These are phyloP conservation scores for Dendropsophus ebraccatus DNA, from an alignment of 2,113 vertebrate genomes.

Conservation along the genomic window DNA sequence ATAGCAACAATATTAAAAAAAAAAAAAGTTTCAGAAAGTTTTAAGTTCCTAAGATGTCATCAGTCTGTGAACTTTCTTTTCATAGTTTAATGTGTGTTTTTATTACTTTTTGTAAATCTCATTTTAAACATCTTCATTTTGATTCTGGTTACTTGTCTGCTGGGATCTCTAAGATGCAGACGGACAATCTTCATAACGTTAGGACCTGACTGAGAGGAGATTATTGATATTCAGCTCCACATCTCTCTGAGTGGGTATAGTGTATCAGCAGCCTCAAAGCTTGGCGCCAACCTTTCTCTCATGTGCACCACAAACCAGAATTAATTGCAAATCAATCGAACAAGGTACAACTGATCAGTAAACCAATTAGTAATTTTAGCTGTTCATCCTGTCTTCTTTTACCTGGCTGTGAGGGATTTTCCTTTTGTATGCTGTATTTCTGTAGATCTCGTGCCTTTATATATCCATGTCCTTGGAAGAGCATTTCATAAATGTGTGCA, in stretches of 20 bases:
- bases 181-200: slow-evolving; percentile 71
- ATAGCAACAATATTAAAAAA: too few relatives aligned
- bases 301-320: slow-evolving; percentile 94
- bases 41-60: neutral
- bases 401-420: slow-evolving; percentile 68
- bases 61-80: neutral
- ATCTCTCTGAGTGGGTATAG: slow-evolving; percentile 86
- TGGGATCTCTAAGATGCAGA: slow-evolving; percentile 70
- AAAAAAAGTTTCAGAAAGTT: neutral
- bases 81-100: neutral
- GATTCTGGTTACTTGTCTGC: slow-evolving; percentile 46
- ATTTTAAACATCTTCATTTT: neutral
- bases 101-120: slow-evolving; percentile 6
- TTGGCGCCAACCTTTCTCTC: slow-evolving; percentile 95
- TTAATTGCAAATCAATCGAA: slow-evolving; percentile 99
- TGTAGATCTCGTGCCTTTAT: slow-evolving; percentile 50
- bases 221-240: slow-evolving; percentile 81
- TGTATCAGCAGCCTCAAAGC: slow-evolving; percentile 87
- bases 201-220: slow-evolving; percentile 75
- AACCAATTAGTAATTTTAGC: slow-evolving; percentile 99
- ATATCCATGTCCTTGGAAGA: slow-evolving; percentile 61
- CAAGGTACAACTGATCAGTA: slow-evolving; percentile 99
- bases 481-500: slow-evolving; percentile 32
- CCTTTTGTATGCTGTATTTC: slow-evolving; percentile 64
- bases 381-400: slow-evolving; percentile 86